Percentiles rank a stretch among this genome's conserved stretches.
phyloP scores from a whole-genome alignment of 1,140 invertebrate species.

The Dendroctonus ponderosae region DNA sequence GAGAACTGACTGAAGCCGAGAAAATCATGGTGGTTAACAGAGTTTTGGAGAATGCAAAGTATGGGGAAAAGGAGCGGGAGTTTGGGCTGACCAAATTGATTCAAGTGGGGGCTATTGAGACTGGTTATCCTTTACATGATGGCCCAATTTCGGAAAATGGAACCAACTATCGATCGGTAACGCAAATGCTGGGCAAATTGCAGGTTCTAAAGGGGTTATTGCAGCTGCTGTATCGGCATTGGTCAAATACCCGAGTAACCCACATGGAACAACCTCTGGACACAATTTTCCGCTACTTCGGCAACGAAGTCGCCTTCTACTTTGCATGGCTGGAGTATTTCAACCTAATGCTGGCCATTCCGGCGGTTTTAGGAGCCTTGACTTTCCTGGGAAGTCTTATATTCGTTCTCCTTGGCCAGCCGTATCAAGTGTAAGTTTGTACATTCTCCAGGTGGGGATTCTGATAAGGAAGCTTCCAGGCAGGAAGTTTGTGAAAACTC shows the following conservation, averaged over 20 bases:
- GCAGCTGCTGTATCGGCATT: constrained; percentile 42
- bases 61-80: constrained; percentile 15
- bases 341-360: constrained; percentile 57
- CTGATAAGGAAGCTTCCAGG: constrained; percentile 12
- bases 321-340: constrained; percentile 58
- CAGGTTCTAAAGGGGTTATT: constrained; percentile 8
- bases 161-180: constrained; percentile 19
- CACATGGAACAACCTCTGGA: constrained; percentile 51
- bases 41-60: constrained; percentile 28
- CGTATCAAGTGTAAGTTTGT: constrained; percentile 19
- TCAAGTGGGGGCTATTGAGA: constrained; percentile 33
- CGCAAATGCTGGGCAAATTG: not conserved
- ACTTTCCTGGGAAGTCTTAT: constrained; percentile 31
- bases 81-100: constrained; percentile 29
- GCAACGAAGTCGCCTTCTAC: constrained; percentile 51
- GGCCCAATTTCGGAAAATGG: constrained; percentile 40
- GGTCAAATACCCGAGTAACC: constrained; percentile 54
- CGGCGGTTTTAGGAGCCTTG: constrained; percentile 54
- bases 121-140: constrained; percentile 66
- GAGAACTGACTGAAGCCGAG: constrained; percentile 19
- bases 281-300: constrained; percentile 47
- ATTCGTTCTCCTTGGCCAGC: constrained; percentile 9
- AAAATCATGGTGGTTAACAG: constrained; percentile 22
- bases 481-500: constrained; percentile 30
- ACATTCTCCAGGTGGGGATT: not conserved